These are phyloP conservation scores for Esperia sulphurella DNA, from an alignment of 2,888 invertebrate species.

Conservation along the genomic window DNA sequence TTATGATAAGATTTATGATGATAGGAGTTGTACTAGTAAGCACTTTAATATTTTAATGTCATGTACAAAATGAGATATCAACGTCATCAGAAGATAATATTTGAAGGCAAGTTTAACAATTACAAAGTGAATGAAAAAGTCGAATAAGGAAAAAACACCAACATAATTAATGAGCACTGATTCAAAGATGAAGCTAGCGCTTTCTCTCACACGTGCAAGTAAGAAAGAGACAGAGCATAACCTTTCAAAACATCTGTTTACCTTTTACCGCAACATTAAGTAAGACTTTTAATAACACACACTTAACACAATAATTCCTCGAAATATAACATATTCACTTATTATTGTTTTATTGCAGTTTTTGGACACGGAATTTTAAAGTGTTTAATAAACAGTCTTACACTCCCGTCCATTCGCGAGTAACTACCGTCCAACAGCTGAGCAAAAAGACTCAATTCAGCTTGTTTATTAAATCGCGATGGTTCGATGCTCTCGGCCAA, in stretches of 20 bases:
- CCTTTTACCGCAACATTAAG: not conserved
- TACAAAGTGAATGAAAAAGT: too few species aligned
- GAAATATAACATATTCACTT: not conserved
- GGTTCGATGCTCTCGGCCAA: conserved; percentile 36
- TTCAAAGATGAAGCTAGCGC: too few species aligned
- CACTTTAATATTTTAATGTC: too few species aligned
- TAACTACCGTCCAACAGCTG: not conserved
- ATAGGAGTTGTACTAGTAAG: too few species aligned
- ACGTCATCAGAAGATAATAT: too few species aligned
- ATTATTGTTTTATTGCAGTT: not conserved
- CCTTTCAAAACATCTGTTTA: conserved; percentile 13
- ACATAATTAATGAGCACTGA: not conserved
- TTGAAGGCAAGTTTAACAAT: too few species aligned
- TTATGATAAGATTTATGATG: too few species aligned
- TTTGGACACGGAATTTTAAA: not conserved
- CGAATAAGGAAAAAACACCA: not conserved
- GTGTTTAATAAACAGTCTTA: not conserved
- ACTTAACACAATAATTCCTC: not conserved
- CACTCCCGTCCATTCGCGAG: not conserved
- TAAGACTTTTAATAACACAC: not conserved
- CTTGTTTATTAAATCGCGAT: conserved; percentile 24
- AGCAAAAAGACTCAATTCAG: conserved; percentile 17
- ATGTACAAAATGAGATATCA: too few species aligned
- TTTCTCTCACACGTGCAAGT: too few species aligned
- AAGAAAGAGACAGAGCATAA: conserved; percentile 31